Evolutionary conservation across 2,113 vertebrate genomes (phyloP).

Genomic region (Thunnus maccoyii): DNA sequence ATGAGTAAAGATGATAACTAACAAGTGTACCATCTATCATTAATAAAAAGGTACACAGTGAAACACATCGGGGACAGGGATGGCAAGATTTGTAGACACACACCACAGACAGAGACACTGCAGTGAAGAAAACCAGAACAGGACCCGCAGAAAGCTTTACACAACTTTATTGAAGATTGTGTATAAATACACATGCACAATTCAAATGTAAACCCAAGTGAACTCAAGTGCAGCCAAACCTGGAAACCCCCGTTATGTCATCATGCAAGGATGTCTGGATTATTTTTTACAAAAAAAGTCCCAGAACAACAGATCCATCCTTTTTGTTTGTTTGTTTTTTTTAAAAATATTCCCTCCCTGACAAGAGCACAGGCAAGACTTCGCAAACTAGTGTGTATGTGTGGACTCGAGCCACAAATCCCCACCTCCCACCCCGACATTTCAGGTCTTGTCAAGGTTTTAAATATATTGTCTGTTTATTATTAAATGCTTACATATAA

Average conservation of each 20-base stretch:
- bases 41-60: background rate
- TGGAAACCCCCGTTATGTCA: conserved; percentile 87
- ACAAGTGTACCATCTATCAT: background rate
- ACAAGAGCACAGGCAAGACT: conserved; percentile 91
- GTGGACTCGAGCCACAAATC: conserved; percentile 87
- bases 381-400: conserved; percentile 79
- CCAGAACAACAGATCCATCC: conserved; percentile 71
- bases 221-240: conserved; percentile 99
- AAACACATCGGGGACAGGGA: background rate
- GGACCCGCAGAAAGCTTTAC: conserved; percentile 90
- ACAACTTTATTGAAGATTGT: conserved; percentile 99
- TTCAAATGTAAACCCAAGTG: conserved; percentile 99
- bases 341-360: conserved; percentile 90
- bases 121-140: conserved; percentile 56
- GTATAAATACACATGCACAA: conserved; percentile 99
- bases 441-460: conserved; percentile 88
- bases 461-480: conserved; percentile 90
- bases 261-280: conserved; percentile 95
- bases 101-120: background rate
- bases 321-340: conserved; percentile 24
- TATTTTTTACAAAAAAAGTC: conserved; percentile 71
- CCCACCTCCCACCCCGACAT: conserved; percentile 57
- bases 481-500: conserved; percentile 97
- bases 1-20: background rate
- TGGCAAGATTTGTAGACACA: background rate